phyloP scores from a whole-genome alignment of 2,113 vertebrate genomes.

The Mesoclemmys tuberculata region DNA sequence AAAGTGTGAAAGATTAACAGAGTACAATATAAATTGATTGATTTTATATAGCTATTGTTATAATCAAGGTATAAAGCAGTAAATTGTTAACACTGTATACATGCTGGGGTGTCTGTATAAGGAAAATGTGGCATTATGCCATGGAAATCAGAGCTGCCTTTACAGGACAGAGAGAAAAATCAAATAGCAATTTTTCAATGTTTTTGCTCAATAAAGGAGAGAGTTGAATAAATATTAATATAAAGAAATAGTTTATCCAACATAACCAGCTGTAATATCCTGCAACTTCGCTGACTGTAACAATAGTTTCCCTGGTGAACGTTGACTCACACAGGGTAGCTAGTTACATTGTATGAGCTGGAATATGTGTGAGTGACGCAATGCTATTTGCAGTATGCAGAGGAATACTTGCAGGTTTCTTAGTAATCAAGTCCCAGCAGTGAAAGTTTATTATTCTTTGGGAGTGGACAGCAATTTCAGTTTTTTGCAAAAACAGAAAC shows the following conservation, averaged over 20 bases:
- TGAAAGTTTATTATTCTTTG: slow-evolving; percentile 32
- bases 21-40: not conserved
- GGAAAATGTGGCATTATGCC: slow-evolving; percentile 49
- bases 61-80: not conserved
- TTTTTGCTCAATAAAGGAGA: slow-evolving; percentile 63
- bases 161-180: slow-evolving; percentile 33
- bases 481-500: slow-evolving; percentile 49
- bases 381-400: slow-evolving; percentile 1
- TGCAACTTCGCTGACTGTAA: not conserved
- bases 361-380: slow-evolving; percentile 37
- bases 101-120: slow-evolving; percentile 6
- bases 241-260: slow-evolving; percentile 25
- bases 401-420: not conserved
- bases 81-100: not conserved
- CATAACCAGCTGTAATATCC: slow-evolving; percentile 26
- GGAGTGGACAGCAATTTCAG: slow-evolving; percentile 35
- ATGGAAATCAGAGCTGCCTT: slow-evolving; percentile 43
- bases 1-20: not conserved
- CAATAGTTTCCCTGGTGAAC: not conserved
- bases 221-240: slow-evolving; percentile 40
- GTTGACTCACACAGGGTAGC: slow-evolving; percentile 58
- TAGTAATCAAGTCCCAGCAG: not conserved
- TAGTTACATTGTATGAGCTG: not conserved
- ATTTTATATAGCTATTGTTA: not conserved
- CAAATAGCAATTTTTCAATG: not conserved